These are phyloP conservation scores for Parnassius smintheus DNA, from an alignment of 2,888 invertebrate genomes.

Conservation along the genomic window DNA sequence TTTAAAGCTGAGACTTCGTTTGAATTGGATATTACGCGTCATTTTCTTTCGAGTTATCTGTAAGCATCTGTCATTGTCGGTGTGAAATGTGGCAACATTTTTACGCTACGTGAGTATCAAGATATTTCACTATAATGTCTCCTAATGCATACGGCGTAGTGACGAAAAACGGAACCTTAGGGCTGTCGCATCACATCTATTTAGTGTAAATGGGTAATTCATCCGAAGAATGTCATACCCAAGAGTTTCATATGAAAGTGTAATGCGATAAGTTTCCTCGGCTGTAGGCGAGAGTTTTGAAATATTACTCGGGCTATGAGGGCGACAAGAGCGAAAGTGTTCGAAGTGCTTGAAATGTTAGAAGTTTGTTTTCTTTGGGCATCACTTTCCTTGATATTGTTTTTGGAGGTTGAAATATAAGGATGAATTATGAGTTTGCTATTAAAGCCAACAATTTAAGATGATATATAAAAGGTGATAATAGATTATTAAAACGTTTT, in stretches of 20 bases:
- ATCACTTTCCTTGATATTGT: constrained; percentile 4
- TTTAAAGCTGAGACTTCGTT: neutral
- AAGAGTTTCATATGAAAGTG: constrained; percentile 26
- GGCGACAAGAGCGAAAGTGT: constrained; percentile 19
- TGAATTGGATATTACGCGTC: constrained; percentile 2
- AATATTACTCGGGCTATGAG: constrained; percentile 44
- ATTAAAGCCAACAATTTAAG: too few relatives aligned
- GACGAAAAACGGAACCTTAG: constrained; percentile 11
- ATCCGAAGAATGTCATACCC: constrained; percentile 19
- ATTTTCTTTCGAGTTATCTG: constrained; percentile 21
- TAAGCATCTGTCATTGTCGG: constrained; percentile 23
- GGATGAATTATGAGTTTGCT: too few relatives aligned
- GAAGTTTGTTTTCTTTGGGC: constrained; percentile 7
- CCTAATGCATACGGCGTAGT: constrained; percentile 16
- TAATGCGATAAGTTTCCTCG: constrained; percentile 46
- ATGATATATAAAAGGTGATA: too few relatives aligned
- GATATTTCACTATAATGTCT: constrained; percentile 25
- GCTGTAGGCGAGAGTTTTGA: constrained; percentile 45
- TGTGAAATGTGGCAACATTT: constrained; percentile 24
- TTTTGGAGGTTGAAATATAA: neutral
- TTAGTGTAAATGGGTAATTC: constrained; percentile 11
- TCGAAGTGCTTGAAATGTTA: constrained; percentile 15
- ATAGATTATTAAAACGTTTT: too few relatives aligned
- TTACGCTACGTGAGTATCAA: constrained; percentile 20
- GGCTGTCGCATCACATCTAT: constrained; percentile 14